Conservation (phyloP, 2,113 vertebrate genomes). For the Lycaon pictus region DNA sequence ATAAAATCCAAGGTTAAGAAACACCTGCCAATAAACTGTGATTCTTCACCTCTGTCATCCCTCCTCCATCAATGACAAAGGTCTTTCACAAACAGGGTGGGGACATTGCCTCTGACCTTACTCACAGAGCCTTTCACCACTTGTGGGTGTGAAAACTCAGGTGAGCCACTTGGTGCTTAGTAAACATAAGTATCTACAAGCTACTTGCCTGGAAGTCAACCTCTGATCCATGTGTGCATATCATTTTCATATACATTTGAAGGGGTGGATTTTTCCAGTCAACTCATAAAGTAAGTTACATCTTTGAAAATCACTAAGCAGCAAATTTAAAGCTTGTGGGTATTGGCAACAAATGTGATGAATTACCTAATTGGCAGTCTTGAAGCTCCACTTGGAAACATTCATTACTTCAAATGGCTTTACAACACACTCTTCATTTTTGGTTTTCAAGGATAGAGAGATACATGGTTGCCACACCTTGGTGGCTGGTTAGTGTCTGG, state of each 20-base stretch:
- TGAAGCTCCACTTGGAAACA: slow-evolving; percentile 56
- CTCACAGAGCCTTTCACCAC: background rate
- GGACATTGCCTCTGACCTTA: background rate
- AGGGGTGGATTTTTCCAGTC: background rate
- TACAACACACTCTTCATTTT: background rate
- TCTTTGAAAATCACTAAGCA: background rate
- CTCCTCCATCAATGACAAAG: background rate
- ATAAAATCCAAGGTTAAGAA: background rate
- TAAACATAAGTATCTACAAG: background rate
- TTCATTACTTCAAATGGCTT: background rate
- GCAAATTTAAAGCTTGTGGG: slow-evolving; percentile 40
- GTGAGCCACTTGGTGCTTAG: background rate
- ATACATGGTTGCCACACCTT: background rate
- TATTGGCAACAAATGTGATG: slow-evolving; percentile 35
- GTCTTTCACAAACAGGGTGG: background rate
- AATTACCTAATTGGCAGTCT: slow-evolving; percentile 24
- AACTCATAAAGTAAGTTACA: background rate
- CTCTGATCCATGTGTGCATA: background rate
- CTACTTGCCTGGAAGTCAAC: background rate
- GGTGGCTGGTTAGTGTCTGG: background rate
- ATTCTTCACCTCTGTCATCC: background rate
- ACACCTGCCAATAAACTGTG: background rate
- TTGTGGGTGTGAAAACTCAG: background rate
- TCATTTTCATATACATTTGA: background rate
- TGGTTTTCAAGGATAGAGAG: background rate